phyloP scores from a whole-genome alignment of 2,797 vertebrate genomes.

The Acrossocheilus wenchowensis region DNA sequence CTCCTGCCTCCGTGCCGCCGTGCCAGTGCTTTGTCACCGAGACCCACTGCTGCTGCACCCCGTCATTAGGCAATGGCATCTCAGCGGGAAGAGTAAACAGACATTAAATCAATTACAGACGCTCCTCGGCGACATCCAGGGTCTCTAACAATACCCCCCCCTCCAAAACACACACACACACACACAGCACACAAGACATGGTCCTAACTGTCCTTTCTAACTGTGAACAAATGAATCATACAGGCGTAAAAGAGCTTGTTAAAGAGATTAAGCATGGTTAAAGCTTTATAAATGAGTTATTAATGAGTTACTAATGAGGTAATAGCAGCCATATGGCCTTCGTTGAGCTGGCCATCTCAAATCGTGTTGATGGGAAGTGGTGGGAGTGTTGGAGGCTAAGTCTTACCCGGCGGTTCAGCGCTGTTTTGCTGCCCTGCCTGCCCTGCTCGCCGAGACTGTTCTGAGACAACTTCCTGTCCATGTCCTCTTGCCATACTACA shows the following conservation, averaged over 20 bases:
- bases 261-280: neutral
- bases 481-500: constrained; percentile 88
- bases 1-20: constrained; percentile 81
- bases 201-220: neutral
- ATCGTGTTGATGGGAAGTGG: constrained; percentile 16
- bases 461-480: constrained; percentile 89
- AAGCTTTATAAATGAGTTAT: constrained; percentile 12
- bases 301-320: constrained; percentile 31
- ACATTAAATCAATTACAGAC: constrained; percentile 85
- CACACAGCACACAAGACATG: constrained; percentile 24
- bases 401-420: constrained; percentile 93
- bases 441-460: constrained; percentile 87
- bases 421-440: constrained; percentile 91
- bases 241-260: neutral
- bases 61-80: constrained; percentile 83
- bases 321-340: constrained; percentile 34
- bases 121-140: constrained; percentile 76
- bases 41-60: constrained; percentile 83
- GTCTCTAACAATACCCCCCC: constrained; percentile 58
- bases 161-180: constrained; percentile 35
- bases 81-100: constrained; percentile 85
- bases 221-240: neutral
- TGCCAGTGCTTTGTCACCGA: constrained; percentile 84
- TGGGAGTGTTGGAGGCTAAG: neutral
- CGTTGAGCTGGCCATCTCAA: neutral